Conservation (phyloP, 2,888 invertebrate genomes). For the Danaus chrysippus region DNA sequence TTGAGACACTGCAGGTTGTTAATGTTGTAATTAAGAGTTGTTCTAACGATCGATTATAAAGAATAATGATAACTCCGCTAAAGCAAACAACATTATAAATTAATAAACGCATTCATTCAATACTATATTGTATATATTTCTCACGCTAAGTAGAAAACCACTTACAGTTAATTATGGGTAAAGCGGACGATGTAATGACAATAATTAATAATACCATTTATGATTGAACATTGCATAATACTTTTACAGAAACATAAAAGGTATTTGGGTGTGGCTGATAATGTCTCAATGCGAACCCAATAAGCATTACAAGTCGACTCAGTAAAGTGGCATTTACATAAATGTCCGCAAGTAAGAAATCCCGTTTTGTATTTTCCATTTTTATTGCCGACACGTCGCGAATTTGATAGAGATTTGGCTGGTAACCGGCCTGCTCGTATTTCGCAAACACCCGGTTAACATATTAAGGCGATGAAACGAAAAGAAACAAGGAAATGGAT, state of each 20-base stretch:
- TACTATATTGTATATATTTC: slow-evolving; percentile 11
- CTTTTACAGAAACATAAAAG: slow-evolving; percentile 6
- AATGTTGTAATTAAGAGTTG: slow-evolving; percentile 55
- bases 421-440: slow-evolving; percentile 59
- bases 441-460: slow-evolving; percentile 60
- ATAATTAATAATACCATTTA: too few relatives aligned
- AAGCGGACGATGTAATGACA: too few relatives aligned
- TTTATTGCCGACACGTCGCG: slow-evolving; percentile 63
- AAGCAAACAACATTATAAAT: too few relatives aligned
- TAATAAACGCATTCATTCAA: too few relatives aligned
- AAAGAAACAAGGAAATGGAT: slow-evolving; percentile 65
- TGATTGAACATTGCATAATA: slow-evolving; percentile 8
- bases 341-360: slow-evolving; percentile 43
- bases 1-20: slow-evolving; percentile 54
- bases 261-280: slow-evolving; percentile 17
- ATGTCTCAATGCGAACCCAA: slow-evolving; percentile 25
- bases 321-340: slow-evolving; percentile 59
- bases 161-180: neutral
- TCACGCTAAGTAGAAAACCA: neutral
- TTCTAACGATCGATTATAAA: slow-evolving; percentile 55
- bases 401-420: slow-evolving; percentile 72
- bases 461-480: slow-evolving; percentile 67
- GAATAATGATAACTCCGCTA: slow-evolving; percentile 25
- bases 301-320: slow-evolving; percentile 55
- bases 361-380: slow-evolving; percentile 65